Evolutionary conservation across 2,888 invertebrate species (phyloP).

Genomic region (Lasioglossum leucozonium): DNA sequence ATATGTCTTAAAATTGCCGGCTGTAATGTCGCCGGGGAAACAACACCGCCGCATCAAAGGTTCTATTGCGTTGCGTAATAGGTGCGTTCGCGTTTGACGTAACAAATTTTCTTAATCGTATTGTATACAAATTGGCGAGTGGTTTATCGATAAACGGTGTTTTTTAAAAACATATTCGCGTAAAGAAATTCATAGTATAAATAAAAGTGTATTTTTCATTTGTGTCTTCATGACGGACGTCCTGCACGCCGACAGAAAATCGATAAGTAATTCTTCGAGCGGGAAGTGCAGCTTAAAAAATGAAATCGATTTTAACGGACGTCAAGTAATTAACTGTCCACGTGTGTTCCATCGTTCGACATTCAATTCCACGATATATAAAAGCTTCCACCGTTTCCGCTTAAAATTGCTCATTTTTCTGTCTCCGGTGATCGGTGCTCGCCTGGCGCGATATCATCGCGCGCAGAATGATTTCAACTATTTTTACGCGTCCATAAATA

Average conservation of each 20-base stretch:
- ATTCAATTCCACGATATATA: not conserved
- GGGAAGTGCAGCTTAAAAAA: not conserved
- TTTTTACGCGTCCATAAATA: conserved; percentile 1
- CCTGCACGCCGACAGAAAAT: not conserved
- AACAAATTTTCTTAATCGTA: too few species aligned
- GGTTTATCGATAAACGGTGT: too few species aligned
- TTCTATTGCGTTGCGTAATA: not conserved
- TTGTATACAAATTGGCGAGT: too few species aligned
- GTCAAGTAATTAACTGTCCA: not conserved
- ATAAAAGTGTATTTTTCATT: too few species aligned
- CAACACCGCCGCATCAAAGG: not conserved
- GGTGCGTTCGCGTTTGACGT: too few species aligned
- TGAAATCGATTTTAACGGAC: not conserved
- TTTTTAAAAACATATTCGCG: too few species aligned
- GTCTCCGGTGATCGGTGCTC: not conserved
- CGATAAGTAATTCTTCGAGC: not conserved
- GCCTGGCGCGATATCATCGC: not conserved
- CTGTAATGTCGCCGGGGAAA: not conserved
- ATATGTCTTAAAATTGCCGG: not conserved
- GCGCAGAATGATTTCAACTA: not conserved
- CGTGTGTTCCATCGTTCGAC: not conserved
- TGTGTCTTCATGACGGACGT: too few species aligned
- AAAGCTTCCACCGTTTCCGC: not conserved
- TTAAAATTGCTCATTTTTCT: not conserved
- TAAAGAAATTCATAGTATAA: too few species aligned